A percentile compares a stretch with the other conserved stretches of the same genome.
Evolutionary conservation across 2,113 vertebrate genomes (phyloP).

Genomic region (Stomatorhinus ivindoensis): DNA sequence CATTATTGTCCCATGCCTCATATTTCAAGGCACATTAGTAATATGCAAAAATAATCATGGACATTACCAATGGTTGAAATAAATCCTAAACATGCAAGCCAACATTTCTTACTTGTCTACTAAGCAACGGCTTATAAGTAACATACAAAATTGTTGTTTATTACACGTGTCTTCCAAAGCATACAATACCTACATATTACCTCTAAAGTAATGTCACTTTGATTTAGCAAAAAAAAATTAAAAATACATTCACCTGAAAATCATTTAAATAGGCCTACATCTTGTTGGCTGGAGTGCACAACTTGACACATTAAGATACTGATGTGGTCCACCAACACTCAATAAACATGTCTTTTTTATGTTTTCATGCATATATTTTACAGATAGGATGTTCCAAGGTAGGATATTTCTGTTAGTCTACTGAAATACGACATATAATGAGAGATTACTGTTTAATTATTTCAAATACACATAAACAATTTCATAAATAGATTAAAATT

Average conservation of each 20-base stretch:
- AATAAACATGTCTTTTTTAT: not conserved
- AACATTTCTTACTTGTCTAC: constrained; percentile 82
- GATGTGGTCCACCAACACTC: not conserved
- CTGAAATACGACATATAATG: not conserved
- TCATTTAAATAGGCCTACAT: not conserved
- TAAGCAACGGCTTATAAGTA: constrained; percentile 80
- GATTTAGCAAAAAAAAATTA: not conserved
- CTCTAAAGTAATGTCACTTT: not conserved
- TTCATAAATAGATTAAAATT: not conserved
- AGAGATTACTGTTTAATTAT: not conserved
- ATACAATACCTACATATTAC: not conserved
- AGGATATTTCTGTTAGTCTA: not conserved
- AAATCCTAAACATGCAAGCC: constrained; percentile 71
- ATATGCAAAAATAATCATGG: constrained; percentile 99
- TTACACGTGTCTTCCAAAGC: not conserved
- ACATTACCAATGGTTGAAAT: constrained; percentile 84
- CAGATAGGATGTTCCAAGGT: too few relatives aligned
- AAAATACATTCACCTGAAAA: not conserved
- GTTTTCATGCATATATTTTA: not conserved
- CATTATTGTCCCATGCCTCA: constrained; percentile 65
- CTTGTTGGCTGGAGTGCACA: not conserved
- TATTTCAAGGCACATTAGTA: constrained; percentile 74
- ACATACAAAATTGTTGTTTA: constrained; percentile 30
- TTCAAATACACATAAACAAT: not conserved
- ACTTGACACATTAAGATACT: not conserved